Conservation (phyloP, 2,113 vertebrate genomes). For the Callochromis pleurospilus region DNA sequence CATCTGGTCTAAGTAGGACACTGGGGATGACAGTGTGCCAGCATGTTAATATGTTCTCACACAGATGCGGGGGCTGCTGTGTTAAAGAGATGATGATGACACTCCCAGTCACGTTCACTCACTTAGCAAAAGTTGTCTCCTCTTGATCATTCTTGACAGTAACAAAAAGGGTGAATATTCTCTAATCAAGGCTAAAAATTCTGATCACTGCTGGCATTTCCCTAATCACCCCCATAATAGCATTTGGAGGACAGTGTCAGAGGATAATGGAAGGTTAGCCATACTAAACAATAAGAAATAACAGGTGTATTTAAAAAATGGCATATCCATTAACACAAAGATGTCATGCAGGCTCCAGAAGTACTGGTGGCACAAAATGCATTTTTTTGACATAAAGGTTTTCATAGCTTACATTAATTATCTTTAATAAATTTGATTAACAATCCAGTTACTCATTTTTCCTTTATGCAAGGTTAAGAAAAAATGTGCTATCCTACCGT, state of each 20-base stretch:
- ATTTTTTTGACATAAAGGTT: not conserved
- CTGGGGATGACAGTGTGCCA: conserved; percentile 7
- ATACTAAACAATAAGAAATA: conserved; percentile 13
- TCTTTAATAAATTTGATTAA: not conserved
- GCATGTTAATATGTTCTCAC: conserved; percentile 39
- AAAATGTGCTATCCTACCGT: not conserved
- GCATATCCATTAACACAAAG: not conserved
- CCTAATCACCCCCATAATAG: conserved; percentile 34
- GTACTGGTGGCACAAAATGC: not conserved
- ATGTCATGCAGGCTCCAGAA: not conserved
- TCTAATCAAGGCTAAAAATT: conserved; percentile 27
- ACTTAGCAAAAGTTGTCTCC: conserved; percentile 17
- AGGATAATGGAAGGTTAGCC: conserved; percentile 16
- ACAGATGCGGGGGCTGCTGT: not conserved
- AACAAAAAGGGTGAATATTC: conserved; percentile 40
- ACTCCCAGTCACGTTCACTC: conserved; percentile 39
- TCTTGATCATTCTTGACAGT: conserved; percentile 49
- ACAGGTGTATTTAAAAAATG: not conserved
- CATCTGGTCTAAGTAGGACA: conserved; percentile 45
- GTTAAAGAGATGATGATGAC: conserved; percentile 32
- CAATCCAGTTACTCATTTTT: not conserved
- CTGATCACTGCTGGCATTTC: conserved; percentile 31
- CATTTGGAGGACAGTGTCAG: conserved; percentile 18
- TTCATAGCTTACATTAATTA: not conserved
- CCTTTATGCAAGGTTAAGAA: not conserved